These are phyloP conservation scores for Egretta garzetta DNA, from an alignment of 2,113 vertebrate species.

Conservation along the genomic window DNA sequence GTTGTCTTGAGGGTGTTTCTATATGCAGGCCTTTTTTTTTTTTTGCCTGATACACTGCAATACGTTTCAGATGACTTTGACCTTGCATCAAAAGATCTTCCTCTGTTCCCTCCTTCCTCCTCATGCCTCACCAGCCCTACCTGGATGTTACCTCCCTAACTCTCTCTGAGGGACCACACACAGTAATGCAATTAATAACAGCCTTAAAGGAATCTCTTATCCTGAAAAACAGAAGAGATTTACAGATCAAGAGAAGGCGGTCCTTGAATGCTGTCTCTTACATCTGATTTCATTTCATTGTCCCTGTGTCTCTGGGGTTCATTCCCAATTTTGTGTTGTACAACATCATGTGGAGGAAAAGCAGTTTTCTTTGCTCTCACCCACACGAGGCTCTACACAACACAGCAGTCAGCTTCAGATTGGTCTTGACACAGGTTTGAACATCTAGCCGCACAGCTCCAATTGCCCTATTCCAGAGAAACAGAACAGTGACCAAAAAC, in stretches of 20 bases:
- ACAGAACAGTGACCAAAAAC: neutral
- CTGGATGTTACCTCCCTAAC: neutral
- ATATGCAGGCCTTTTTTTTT: neutral
- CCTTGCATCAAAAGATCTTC: neutral
- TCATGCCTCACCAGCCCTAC: neutral
- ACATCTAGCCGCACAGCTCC: neutral
- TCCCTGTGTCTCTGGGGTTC: neutral
- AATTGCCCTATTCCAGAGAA: neutral
- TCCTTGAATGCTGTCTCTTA: neutral
- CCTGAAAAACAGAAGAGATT: neutral
- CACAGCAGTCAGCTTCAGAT: neutral
- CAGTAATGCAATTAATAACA: neutral
- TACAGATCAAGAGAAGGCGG: neutral
- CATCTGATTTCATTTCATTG: neutral
- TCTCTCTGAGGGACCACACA: neutral
- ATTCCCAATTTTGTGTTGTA: neutral
- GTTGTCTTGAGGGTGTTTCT: neutral
- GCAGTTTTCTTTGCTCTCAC: neutral
- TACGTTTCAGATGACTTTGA: neutral
- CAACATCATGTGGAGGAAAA: accelerated
- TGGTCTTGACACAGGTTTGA: neutral
- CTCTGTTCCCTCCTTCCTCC: neutral
- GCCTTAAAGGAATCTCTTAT: neutral
- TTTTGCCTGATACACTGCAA: neutral
- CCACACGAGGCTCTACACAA: neutral